Evolutionary conservation across 2,113 vertebrate genomes (phyloP).

Genomic region (Noturus placidus): DNA sequence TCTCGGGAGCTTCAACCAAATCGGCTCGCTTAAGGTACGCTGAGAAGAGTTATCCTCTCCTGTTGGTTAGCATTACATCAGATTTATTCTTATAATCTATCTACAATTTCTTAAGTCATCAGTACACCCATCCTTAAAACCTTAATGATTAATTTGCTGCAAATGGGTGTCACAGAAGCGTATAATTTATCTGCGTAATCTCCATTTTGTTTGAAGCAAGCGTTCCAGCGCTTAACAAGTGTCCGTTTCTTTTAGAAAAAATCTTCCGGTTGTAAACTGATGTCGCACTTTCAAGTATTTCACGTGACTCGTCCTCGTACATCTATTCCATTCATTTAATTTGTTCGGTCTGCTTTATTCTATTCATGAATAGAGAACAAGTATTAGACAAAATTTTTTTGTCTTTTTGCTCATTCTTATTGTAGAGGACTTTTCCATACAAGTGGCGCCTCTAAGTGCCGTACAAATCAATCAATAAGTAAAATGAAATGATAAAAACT

Average conservation of each 20-base stretch:
- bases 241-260: background rate
- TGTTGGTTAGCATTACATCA: background rate
- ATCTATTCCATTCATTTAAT: too few relatives aligned
- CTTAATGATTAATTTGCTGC: background rate
- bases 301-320: too few relatives aligned
- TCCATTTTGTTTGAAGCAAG: background rate
- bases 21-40: slow-evolving; percentile 81
- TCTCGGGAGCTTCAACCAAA: slow-evolving; percentile 72
- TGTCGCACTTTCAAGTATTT: background rate
- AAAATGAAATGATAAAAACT: too few relatives aligned
- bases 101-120: background rate
- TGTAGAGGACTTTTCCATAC: too few relatives aligned
- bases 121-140: background rate
- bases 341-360: too few relatives aligned
- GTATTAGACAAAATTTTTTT: too few relatives aligned
- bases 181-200: background rate
- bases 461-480: background rate
- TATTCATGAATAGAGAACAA: too few relatives aligned
- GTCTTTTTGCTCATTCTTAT: too few relatives aligned
- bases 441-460: too few relatives aligned
- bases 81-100: background rate
- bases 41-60: too few relatives aligned
- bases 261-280: background rate
- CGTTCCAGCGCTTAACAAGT: background rate
- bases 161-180: background rate